These are phyloP conservation scores for Amphipoea oculea DNA, from an alignment of 2,888 invertebrate species.

Conservation along the genomic window DNA sequence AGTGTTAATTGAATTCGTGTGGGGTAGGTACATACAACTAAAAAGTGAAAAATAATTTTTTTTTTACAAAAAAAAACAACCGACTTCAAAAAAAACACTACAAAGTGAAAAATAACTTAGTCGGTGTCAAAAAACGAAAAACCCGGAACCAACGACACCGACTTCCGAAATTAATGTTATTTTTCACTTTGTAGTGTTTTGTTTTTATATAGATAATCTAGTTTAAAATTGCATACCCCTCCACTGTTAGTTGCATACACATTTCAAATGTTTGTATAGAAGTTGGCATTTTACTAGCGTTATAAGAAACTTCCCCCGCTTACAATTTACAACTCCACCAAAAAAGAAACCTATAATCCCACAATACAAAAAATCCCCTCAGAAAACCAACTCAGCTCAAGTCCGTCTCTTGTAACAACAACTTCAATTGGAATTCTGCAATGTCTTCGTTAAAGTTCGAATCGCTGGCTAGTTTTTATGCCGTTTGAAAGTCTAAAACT, in stretches of 20 bases:
- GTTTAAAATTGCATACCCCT: background rate
- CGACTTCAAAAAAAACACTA: too few relatives aligned
- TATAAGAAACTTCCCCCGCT: background rate
- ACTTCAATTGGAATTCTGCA: constrained; percentile 64
- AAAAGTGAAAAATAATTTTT: too few relatives aligned
- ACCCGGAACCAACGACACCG: too few relatives aligned
- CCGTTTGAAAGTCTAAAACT: constrained; percentile 59
- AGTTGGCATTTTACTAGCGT: background rate
- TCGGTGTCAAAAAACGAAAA: too few relatives aligned
- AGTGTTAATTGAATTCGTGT: too few relatives aligned
- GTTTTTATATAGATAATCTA: background rate
- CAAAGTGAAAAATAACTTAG: too few relatives aligned
- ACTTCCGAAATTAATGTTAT: too few relatives aligned
- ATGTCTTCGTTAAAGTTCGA: constrained; percentile 65
- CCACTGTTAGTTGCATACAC: background rate
- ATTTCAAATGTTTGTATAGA: background rate
- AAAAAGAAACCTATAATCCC: constrained; percentile 4
- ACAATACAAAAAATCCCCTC: constrained; percentile 12
- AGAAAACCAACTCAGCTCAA: constrained; percentile 53
- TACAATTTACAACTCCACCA: constrained; percentile 3
- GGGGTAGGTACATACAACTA: too few relatives aligned
- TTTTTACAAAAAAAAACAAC: too few relatives aligned
- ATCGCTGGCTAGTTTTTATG: constrained; percentile 62
- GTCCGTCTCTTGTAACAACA: constrained; percentile 48
- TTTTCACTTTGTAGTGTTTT: too few relatives aligned